phyloP scores from a whole-genome alignment of 53 echinoderm and acorn worm genomes.

The Echinometra lucunter region DNA sequence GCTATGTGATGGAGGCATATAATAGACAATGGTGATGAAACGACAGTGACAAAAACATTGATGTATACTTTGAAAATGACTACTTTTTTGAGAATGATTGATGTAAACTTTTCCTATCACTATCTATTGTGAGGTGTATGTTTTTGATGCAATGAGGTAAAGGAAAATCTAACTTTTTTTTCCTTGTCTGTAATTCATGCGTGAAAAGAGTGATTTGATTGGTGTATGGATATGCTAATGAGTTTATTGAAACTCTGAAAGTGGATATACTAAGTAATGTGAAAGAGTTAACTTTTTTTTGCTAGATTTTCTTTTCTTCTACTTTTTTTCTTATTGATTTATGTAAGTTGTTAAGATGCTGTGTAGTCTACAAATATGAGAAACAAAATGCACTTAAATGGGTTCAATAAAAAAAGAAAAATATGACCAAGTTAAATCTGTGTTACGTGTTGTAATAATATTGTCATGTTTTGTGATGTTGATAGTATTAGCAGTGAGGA shows the following conservation, averaged over 20 bases:
- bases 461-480: neutral
- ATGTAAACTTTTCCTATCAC: slow-evolving; percentile 50
- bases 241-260: neutral
- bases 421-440: slow-evolving; percentile 63
- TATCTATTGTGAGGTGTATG: slow-evolving; percentile 8
- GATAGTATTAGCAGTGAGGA: neutral
- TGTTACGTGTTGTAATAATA: neutral
- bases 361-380: slow-evolving; percentile 58
- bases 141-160: slow-evolving; percentile 46
- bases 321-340: slow-evolving; percentile 27
- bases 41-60: neutral
- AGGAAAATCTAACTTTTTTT: neutral
- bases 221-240: neutral
- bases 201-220: slow-evolving; percentile 2
- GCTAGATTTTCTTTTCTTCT: slow-evolving; percentile 29
- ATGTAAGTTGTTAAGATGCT: slow-evolving; percentile 57
- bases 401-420: slow-evolving; percentile 67
- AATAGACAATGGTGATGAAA: neutral
- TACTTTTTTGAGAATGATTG: slow-evolving; percentile 1
- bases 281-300: slow-evolving; percentile 44
- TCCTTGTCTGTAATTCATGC: neutral
- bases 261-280: neutral
- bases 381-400: slow-evolving; percentile 62
- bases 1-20: slow-evolving; percentile 18
- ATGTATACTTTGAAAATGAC: slow-evolving; percentile 3